Conservation (phyloP, 2,888 invertebrate genomes). For the Macroteleia sp. region DNA sequence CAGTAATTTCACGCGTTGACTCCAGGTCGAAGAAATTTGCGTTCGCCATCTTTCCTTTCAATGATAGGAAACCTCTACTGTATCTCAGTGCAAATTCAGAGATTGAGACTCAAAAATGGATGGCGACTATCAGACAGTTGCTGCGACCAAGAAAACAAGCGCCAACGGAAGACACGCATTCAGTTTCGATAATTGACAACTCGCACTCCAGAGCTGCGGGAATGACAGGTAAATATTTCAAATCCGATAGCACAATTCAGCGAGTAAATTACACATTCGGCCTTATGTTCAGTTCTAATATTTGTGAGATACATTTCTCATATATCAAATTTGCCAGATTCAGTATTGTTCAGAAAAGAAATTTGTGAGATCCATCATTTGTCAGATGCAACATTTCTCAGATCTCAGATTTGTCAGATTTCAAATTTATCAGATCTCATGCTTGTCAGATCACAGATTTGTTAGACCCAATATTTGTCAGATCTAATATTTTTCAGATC, state of each 20-base stretch:
- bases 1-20: constrained; percentile 87
- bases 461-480: too few relatives aligned
- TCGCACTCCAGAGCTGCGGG: constrained; percentile 87
- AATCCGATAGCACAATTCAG: neutral
- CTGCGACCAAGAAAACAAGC: constrained; percentile 83
- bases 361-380: too few relatives aligned
- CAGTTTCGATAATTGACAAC: constrained; percentile 87
- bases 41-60: constrained; percentile 87
- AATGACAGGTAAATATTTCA: constrained; percentile 81
- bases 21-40: constrained; percentile 88
- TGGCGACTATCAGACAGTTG: constrained; percentile 84
- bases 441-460: too few relatives aligned
- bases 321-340: too few relatives aligned
- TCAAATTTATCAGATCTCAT: too few relatives aligned
- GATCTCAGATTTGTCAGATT: too few relatives aligned
- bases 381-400: too few relatives aligned
- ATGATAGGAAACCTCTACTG: constrained; percentile 87
- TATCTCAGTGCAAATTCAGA: constrained; percentile 88
- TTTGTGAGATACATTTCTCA: too few relatives aligned
- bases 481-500: too few relatives aligned
- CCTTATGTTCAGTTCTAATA: too few relatives aligned
- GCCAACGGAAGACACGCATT: constrained; percentile 85
- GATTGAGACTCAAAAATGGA: constrained; percentile 89
- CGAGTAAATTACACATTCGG: too few relatives aligned
- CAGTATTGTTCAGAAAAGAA: too few relatives aligned